These are phyloP conservation scores for Globia sparganii DNA, from an alignment of 2,888 invertebrate genomes.

Conservation along the genomic window DNA sequence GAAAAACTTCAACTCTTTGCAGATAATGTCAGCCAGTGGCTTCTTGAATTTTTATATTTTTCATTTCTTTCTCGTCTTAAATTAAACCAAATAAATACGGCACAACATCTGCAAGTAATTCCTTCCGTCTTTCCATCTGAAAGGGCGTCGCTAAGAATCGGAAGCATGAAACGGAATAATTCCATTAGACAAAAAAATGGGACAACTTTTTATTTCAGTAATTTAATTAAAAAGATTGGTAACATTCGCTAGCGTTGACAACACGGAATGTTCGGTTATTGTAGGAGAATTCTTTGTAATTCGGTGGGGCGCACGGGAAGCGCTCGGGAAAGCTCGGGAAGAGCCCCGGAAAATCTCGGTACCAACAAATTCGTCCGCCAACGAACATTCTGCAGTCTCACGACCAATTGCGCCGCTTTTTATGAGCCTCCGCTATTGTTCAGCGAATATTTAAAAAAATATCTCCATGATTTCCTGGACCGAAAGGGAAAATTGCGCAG, in stretches of 20 bases:
- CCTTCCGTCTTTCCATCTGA: slow-evolving; percentile 21
- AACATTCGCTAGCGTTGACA: slow-evolving; percentile 71
- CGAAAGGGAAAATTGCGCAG: slow-evolving; percentile 56
- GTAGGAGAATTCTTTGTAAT: slow-evolving; percentile 76
- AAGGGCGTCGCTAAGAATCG: slow-evolving; percentile 41
- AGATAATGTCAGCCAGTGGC: not conserved
- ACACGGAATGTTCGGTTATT: slow-evolving; percentile 77
- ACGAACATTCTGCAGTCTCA: slow-evolving; percentile 72
- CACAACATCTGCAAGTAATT: slow-evolving; percentile 41
- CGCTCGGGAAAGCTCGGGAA: slow-evolving; percentile 65
- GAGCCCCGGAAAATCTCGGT: slow-evolving; percentile 72
- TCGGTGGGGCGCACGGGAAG: slow-evolving; percentile 59
- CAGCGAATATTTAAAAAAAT: slow-evolving; percentile 71
- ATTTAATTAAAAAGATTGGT: slow-evolving; percentile 82
- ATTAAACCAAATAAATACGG: slow-evolving; percentile 26
- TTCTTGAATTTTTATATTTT: not conserved
- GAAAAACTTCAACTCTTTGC: slow-evolving; percentile 11
- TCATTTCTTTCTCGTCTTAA: not conserved
- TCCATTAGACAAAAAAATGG: slow-evolving; percentile 56
- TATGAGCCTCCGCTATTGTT: slow-evolving; percentile 74
- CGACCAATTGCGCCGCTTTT: slow-evolving; percentile 76
- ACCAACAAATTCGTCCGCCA: slow-evolving; percentile 73
- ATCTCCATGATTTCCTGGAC: slow-evolving; percentile 61
- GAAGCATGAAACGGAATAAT: slow-evolving; percentile 65
- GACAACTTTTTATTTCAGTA: slow-evolving; percentile 68